Percentiles rank a stretch among this genome's conserved stretches.
Evolutionary conservation across 1,140 invertebrate genomes (phyloP).

Genomic region (Lasaia peninsularis): DNA sequence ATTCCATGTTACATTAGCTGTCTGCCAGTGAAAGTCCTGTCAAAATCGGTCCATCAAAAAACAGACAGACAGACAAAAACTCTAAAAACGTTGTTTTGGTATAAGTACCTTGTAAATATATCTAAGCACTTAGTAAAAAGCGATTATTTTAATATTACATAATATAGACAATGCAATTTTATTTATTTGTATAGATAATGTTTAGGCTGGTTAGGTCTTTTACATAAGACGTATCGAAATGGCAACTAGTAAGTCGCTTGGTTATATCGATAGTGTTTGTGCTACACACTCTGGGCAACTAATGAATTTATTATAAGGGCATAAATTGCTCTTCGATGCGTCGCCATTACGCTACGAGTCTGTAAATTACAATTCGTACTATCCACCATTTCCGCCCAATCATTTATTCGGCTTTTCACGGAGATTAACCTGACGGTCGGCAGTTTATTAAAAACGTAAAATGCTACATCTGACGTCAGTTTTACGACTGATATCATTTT

Average conservation of each 20-base stretch:
- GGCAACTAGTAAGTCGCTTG: neutral
- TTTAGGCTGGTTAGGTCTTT: too few relatives aligned
- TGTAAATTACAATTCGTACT: conserved; percentile 66
- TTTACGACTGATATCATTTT: neutral
- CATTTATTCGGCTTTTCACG: conserved; percentile 59
- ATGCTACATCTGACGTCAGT: neutral
- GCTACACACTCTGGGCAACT: conserved; percentile 23
- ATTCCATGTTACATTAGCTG: too few relatives aligned
- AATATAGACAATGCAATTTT: too few relatives aligned
- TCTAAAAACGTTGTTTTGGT: too few relatives aligned
- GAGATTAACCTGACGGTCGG: conserved; percentile 48
- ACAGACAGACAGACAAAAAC: too few relatives aligned
- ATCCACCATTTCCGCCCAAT: conserved; percentile 48
- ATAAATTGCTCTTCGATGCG: conserved; percentile 68
- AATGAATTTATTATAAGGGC: conserved; percentile 73
- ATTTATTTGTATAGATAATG: too few relatives aligned
- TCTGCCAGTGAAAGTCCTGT: too few relatives aligned
- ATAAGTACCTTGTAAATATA: too few relatives aligned
- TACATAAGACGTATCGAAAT: too few relatives aligned
- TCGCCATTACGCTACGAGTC: conserved; percentile 58
- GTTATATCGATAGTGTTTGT: neutral
- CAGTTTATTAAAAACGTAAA: conserved; percentile 44
- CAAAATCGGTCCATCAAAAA: too few relatives aligned
- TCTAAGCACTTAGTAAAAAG: too few relatives aligned
- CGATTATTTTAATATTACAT: too few relatives aligned